Percentiles rank a stretch among this genome's conserved stretches.
Conservation (phyloP, 2,113 vertebrate species). For the Holacanthus passer region DNA sequence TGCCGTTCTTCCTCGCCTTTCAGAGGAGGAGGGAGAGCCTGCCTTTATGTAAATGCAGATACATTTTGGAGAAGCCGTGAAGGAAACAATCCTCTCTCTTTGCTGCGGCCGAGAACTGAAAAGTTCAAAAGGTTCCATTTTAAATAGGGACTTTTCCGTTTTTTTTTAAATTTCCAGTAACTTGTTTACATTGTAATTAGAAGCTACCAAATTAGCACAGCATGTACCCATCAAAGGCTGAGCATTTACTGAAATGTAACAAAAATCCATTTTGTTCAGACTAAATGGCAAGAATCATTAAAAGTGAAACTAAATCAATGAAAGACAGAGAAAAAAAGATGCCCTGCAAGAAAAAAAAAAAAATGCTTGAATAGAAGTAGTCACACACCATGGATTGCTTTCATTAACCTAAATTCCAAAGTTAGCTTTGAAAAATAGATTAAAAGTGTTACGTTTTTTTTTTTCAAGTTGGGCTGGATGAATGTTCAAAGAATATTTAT, state of each 20-base stretch:
- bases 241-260: not conserved
- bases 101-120: not conserved
- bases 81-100: not conserved
- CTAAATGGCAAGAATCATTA: constrained; percentile 24
- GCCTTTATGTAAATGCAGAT: constrained; percentile 32
- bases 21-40: not conserved
- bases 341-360: not conserved
- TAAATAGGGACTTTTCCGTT: not conserved
- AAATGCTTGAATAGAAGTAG: constrained; percentile 25
- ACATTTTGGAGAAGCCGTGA: constrained; percentile 9
- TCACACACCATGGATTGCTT: constrained; percentile 14
- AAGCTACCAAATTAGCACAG: not conserved
- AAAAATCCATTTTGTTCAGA: constrained; percentile 4
- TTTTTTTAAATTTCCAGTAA: constrained; percentile 17
- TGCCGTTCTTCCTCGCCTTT: constrained; percentile 19
- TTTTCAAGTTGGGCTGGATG: constrained; percentile 28
- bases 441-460: constrained; percentile 24
- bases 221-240: constrained; percentile 8
- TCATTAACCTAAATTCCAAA: constrained; percentile 63
- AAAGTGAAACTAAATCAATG: constrained; percentile 12
- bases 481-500: constrained; percentile 64
- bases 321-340: constrained; percentile 1
- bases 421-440: constrained; percentile 46
- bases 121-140: constrained; percentile 18
- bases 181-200: not conserved